These are phyloP conservation scores for Lepidurus couesii DNA, from an alignment of 1,140 invertebrate species.

Conservation along the genomic window DNA sequence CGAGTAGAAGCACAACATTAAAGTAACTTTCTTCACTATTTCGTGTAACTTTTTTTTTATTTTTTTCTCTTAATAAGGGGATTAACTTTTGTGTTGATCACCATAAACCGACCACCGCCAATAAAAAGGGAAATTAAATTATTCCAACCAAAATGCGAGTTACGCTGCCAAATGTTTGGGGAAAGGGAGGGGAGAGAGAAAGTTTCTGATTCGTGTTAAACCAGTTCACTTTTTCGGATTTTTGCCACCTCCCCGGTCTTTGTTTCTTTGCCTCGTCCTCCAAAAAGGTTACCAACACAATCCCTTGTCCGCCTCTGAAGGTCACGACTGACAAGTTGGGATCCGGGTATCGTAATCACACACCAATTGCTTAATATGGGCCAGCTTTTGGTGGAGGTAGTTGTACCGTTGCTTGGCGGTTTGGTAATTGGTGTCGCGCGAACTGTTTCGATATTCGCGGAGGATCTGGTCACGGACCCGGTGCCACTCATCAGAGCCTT, in stretches of 20 bases:
- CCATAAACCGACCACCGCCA: slow-evolving; percentile 5
- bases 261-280: not conserved
- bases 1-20: not conserved
- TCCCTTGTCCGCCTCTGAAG: not conserved
- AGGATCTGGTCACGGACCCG: slow-evolving; percentile 68
- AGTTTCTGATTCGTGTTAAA: not conserved
- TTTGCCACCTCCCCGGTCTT: not conserved
- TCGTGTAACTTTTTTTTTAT: not conserved
- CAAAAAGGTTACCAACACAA: not conserved
- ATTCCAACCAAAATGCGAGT: not conserved
- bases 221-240: not conserved
- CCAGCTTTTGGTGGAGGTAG: slow-evolving; percentile 81
- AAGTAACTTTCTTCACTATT: not conserved
- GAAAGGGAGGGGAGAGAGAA: not conserved
- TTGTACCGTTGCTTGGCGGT: slow-evolving; percentile 67
- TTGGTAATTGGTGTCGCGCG: slow-evolving; percentile 63
- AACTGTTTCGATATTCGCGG: slow-evolving; percentile 60
- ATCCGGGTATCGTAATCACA: slow-evolving; percentile 60
- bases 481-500: slow-evolving; percentile 54
- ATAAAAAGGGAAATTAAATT: not conserved
- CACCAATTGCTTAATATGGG: slow-evolving; percentile 81
- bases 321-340: slow-evolving; percentile 34
- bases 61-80: not conserved
- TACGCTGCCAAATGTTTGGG: not conserved
- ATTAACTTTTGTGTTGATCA: slow-evolving; percentile 1